Conservation (phyloP, 2,888 invertebrate genomes). For the Napeogenes sylphis region DNA sequence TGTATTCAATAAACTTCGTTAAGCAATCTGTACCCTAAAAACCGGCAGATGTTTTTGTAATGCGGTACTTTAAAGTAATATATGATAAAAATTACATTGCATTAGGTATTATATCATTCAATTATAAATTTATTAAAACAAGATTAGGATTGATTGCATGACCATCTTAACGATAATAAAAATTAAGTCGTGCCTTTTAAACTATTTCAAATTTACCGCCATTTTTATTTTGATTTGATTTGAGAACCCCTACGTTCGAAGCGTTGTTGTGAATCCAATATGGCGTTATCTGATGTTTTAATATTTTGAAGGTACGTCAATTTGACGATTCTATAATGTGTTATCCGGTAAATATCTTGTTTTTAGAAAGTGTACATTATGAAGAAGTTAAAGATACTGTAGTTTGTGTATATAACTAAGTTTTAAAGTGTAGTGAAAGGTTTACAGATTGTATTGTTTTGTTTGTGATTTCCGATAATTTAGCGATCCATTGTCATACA, state of each 20-base stretch:
- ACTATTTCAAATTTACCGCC: constrained; percentile 56
- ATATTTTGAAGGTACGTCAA: constrained; percentile 78
- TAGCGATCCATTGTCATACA: constrained; percentile 56
- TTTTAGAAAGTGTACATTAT: constrained; percentile 47
- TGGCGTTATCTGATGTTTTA: constrained; percentile 80
- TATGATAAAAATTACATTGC: no score
- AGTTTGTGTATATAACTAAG: constrained; percentile 42
- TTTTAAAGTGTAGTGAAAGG: constrained; percentile 59
- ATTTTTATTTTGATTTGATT: constrained; percentile 47
- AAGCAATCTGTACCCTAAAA: no score
- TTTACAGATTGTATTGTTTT: constrained; percentile 73
- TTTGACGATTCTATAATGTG: constrained; percentile 75
- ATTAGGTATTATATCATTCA: no score
- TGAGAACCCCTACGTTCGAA: constrained; percentile 77
- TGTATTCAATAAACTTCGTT: no score
- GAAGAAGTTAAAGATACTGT: constrained; percentile 38
- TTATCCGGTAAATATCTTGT: constrained; percentile 67
- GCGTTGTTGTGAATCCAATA: constrained; percentile 85
- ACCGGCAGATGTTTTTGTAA: no score
- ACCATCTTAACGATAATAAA: no score
- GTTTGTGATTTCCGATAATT: constrained; percentile 75
- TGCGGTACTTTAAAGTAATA: no score
- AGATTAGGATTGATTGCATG: no score
- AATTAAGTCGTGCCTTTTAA: neutral
- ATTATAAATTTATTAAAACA: no score